Evolutionary conservation across 2,888 invertebrate species (phyloP), one percentile per base, ranked within the genome.

Genomic region (Eristalinus aeneus): DNA sequence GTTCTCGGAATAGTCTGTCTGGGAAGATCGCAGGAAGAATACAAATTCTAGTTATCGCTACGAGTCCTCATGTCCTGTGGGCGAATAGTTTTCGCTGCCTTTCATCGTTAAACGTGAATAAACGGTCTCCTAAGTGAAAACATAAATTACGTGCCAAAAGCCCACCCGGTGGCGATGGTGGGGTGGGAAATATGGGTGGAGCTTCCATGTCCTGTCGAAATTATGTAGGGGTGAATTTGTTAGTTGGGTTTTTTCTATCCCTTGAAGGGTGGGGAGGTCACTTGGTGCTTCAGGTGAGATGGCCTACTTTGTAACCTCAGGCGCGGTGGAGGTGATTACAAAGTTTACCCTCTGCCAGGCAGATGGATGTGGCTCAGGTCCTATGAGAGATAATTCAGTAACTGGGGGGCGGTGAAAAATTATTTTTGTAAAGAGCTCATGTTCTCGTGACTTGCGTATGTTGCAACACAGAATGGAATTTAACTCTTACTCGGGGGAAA

Each of bases 181-280:
- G 27, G 27, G 2, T 5, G 27, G 27, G 2, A 53, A 27, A 54
- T 20, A 53, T 60, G 77, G 78, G 78, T 65, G 65, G 46, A 16
- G 78, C 46, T 78, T 65, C 58, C 78, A 71, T 72, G 78, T 65
- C 34, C 10, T 23, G 64, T 16, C 39, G 46, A 72, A 72, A 78
- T 78, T 65, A 78, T 34, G 36, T 53, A 46, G 23, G 46, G 60
- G 65, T 32, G 46, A 56, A 23, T 22, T 56, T 27, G 56, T 46
- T 5, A 36, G 20, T 63, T 12, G 22, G n/a, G 34, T 60, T 53
- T 34, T 54, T 56, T n/a, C 20, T 27, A 16, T 56, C 31, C 36
- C 46, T 6, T 46, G 16, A 16, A 8, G 27, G 23, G 22, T 11
- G 64, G 4, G n/a, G 0, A 2, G 16, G 2, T 27, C 27, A 27